Base-by-base conservation (phyloP, 2,797 vertebrate genomes). In the Myotis findleyi region DNA sequence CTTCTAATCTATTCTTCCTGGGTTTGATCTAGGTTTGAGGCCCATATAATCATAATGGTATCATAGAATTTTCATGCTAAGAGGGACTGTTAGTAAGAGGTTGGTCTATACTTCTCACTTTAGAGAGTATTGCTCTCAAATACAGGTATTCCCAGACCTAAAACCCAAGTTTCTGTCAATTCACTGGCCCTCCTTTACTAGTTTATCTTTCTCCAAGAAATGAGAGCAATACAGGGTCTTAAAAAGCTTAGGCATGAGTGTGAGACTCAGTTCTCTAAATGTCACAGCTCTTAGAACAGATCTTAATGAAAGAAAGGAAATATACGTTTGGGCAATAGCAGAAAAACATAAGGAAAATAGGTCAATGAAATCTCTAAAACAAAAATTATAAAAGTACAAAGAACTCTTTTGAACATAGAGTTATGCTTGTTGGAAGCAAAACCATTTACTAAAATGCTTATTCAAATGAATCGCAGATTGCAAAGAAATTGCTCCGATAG, bases 361-460 rank as follows among this genome's bases (percentile, higher is more conserved):
- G 30, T 33, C 64, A 79, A 23, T 53, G 27, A 36, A 87, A 73
- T 1, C 0, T 64, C 17, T 75, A 30, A 82, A 71, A 8, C 75
- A 71, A 66, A 87, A 91, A 82, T 62, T 53, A 44, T 82, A 30
- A 68, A 72, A 80, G 3, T 82, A 84, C 9, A 57, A 59, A 87
- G 23, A 89, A 14, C 17, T 90, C 66, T 59, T 83, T 80, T 76
- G 30, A 89, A 92, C 87, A 92, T 36, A 47, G 0, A 87, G 5
- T 57, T 75, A 82, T 81, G 13, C 17, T 66, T 79, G 18, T 9
- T 75, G 44, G 30, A 92, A 88, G 47, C 25, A 94, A 95, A 88
- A n/a, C 1, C 17, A 80, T 86, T 92, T 90, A 55, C 30, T 62
- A 88, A 92, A 92, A 57, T 59, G 41, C 1, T 87, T 87, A 76